Evolutionary conservation across 2,113 vertebrate species (phyloP), one percentile per base, ranked within the genome.

Genomic region (Chaetorhynchus papuensis): DNA sequence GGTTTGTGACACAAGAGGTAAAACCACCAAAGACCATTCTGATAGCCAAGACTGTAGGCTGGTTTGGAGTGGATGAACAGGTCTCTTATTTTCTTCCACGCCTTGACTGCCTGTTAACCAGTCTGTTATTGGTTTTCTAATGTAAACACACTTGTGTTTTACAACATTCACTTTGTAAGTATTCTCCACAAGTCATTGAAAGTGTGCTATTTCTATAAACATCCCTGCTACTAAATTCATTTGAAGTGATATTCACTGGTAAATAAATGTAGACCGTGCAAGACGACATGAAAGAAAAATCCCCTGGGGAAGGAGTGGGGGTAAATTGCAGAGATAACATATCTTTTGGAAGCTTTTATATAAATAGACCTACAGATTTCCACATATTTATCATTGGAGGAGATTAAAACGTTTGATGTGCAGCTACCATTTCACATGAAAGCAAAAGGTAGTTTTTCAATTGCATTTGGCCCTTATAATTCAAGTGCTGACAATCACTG

Each of bases 281-380:
- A 89, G 79, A 59, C 93, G 79, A 96, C 96, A 95, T 94, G 92
- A 96, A 96, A 96, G 96, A 92, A 95, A 93, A 96, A 70, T 75
- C 93, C 93, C 94, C 39, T 89, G 88, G 90, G 94, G 92, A 93
- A 94, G 64, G 80, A 84, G 79, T 71, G 39, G 86, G 71, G 94
- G 89, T 92, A 94, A 97, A 94, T 95, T 76, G 81, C 68, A 91
- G 89, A 95, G 95, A 97, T 96, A 97, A 95, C 93, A 75, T 74
- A 96, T 81, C 86, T 93, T 92, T 97, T 97, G 96, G 94, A 95
- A 94, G 95, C 63, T 94, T 95, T 91, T 78, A 75, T 93, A 94
- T 96, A 97, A 97, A 96, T 27, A 96, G 90, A 90, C 71, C 83
- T 84, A 81, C 96, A 96, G 92, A 95, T 94, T 96, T 95, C 90